Evolutionary conservation across 1,140 invertebrate species (phyloP), one percentile per base, ranked within the genome.

Genomic region (Phthorimaea operculella): DNA sequence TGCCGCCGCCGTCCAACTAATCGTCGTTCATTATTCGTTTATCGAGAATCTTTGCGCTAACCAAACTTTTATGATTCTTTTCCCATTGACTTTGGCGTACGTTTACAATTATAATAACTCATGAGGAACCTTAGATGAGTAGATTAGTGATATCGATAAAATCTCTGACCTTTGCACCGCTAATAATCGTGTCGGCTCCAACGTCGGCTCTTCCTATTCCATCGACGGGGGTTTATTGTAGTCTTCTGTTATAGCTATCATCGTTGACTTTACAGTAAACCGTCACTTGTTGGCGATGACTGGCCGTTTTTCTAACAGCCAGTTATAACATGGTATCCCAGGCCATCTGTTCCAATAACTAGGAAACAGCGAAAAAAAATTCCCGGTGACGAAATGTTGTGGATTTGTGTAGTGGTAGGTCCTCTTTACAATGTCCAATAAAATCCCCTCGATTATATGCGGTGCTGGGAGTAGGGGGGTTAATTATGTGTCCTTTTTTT

Each of bases 111-210:
- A 54, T 63, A 54, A 58, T 53, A 57, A 60, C 58, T 57, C 64
- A 59, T 48, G 59, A 42, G 16, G 48, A 15, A 14, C n/a, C 34
- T 39, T 52, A 58, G 63, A 62, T 61, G 58, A 52, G 14, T 39
- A 68, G 64, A 69, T 64, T 63, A 64, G 57, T 44, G 66, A 72
- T 75, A 71, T 65, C 67, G 70, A 74, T 76, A 74, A 58, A 47
- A 82, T 82, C 74, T 68, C 59, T 81, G 72, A 83, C 78, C 80
- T 73, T 58, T 79, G 72, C 61, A 64, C 76, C 58, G 61, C 59
- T 81, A 74, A 76, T 80, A 78, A 76, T 78, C 80, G 72, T 72
- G 69, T 72, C 60, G 68, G 66, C 66, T 11, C 14, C n/a, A n/a
- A n/a, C n/a, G n/a, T n/a, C 6, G 63, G 60, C 63, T 68, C 61